These are phyloP conservation scores for Exephanes ischioxanthus DNA, from an alignment of 2,888 invertebrate species.

Conservation along the genomic window DNA sequence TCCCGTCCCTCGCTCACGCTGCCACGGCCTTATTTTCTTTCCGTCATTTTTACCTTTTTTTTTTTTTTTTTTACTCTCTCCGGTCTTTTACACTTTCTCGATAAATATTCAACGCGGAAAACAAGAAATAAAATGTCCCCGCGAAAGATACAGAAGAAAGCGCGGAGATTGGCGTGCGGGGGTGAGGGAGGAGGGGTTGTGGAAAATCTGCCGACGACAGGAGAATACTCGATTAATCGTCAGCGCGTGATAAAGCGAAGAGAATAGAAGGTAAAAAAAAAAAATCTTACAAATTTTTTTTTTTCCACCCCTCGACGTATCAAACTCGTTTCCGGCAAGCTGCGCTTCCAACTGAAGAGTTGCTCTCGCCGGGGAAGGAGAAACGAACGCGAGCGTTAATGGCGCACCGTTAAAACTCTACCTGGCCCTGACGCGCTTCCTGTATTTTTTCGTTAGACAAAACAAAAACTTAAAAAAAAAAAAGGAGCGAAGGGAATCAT, in stretches of 20 bases:
- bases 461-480: slow-evolving; percentile 7
- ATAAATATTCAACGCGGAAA: slow-evolving; percentile 10
- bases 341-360: slow-evolving; percentile 21
- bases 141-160: neutral
- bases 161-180: neutral
- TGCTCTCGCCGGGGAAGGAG: neutral
- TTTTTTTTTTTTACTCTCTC: slow-evolving; percentile 12
- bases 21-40: slow-evolving; percentile 33
- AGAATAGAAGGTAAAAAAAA: neutral
- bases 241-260: neutral
- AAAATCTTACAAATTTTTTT: neutral
- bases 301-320: neutral
- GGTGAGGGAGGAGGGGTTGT: neutral
- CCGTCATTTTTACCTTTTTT: neutral
- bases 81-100: neutral
- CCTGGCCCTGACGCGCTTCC: slow-evolving; percentile 31
- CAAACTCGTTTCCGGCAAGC: neutral
- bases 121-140: neutral
- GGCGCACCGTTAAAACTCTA: slow-evolving; percentile 52
- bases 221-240: slow-evolving; percentile 15
- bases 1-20: neutral
- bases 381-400: slow-evolving; percentile 23
- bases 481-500: slow-evolving; percentile 26
- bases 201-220: slow-evolving; percentile 15
- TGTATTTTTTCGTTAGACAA: slow-evolving; percentile 40